Evolutionary conservation across 2,797 vertebrate genomes (phyloP).

Genomic region (Gastrophryne carolinensis): DNA sequence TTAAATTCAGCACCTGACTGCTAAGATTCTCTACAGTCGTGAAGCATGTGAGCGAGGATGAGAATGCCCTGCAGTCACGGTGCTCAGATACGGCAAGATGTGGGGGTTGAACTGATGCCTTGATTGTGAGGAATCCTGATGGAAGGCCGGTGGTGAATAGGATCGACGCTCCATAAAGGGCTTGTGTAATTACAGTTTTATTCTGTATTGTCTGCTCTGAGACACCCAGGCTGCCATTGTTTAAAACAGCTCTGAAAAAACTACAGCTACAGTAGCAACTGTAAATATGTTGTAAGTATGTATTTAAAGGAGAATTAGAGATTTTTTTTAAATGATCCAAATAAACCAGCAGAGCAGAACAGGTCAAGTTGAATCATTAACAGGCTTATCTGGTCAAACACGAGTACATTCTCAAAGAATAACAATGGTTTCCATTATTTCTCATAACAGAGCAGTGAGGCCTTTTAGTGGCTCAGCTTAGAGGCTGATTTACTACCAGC

Average conservation of each 20-base stretch:
- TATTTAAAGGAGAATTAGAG: background rate
- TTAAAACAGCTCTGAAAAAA: background rate
- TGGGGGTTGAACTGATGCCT: background rate
- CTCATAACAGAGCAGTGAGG: too few relatives aligned
- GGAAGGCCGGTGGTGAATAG: background rate
- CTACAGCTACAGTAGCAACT: background rate
- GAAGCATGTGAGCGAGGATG: conserved; percentile 38
- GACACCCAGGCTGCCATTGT: background rate
- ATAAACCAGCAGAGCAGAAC: too few relatives aligned
- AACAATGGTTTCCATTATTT: too few relatives aligned
- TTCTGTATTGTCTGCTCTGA: background rate
- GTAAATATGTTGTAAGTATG: background rate
- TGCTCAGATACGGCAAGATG: conserved; percentile 7
- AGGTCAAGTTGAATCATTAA: too few relatives aligned
- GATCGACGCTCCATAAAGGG: background rate
- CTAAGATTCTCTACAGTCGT: conserved; percentile 34
- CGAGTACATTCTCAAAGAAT: too few relatives aligned
- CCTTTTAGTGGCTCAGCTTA: too few relatives aligned
- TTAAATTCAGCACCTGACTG: conserved; percentile 78
- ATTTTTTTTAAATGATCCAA: too few relatives aligned
- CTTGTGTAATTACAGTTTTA: background rate
- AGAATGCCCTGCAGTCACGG: conserved; percentile 42
- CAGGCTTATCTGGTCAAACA: too few relatives aligned
- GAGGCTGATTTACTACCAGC: too few relatives aligned
- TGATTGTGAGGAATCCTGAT: background rate